Percentiles rank a stretch among this genome's conserved stretches.
Evolutionary conservation across 2,113 vertebrate genomes (phyloP).

Genomic region (Trematomus loennbergii): DNA sequence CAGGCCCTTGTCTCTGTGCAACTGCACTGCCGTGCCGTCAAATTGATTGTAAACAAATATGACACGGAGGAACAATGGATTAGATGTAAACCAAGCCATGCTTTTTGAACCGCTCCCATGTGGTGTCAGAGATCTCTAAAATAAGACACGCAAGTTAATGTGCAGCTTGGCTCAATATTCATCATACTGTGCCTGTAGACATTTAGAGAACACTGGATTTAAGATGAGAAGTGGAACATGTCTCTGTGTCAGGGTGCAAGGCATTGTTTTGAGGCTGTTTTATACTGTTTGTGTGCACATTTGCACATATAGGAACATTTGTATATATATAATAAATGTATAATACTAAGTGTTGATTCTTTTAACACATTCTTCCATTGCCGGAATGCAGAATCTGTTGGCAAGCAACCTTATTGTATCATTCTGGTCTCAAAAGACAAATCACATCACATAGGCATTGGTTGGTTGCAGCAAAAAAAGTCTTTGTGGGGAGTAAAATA

Average conservation of each 20-base stretch:
- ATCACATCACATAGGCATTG: too few species aligned
- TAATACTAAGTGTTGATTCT: too few species aligned
- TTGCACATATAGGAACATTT: neutral
- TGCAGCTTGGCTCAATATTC: conserved; percentile 25
- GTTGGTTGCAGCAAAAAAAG: too few species aligned
- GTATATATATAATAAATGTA: neutral
- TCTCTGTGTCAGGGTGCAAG: neutral
- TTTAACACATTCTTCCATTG: too few species aligned
- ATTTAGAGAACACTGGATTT: neutral
- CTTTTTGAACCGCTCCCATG: conserved; percentile 22
- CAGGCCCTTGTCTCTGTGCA: conserved; percentile 27
- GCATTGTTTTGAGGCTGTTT: neutral
- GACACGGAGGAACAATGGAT: conserved; percentile 48
- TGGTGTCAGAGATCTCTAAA: conserved; percentile 19
- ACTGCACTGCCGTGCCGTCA: neutral
- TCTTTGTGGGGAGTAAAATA: too few species aligned
- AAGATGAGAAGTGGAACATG: conserved; percentile 1
- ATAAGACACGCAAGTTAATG: conserved; percentile 5
- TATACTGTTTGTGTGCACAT: neutral
- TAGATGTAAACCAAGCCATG: conserved; percentile 1
- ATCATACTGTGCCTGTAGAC: neutral
- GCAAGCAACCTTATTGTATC: too few species aligned
- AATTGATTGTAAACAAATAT: conserved; percentile 61
- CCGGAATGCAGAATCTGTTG: too few species aligned
- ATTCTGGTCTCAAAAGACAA: too few species aligned